These are phyloP conservation scores for Frieseomelitta varia DNA, from an alignment of 1,140 invertebrate species.

Conservation along the genomic window DNA sequence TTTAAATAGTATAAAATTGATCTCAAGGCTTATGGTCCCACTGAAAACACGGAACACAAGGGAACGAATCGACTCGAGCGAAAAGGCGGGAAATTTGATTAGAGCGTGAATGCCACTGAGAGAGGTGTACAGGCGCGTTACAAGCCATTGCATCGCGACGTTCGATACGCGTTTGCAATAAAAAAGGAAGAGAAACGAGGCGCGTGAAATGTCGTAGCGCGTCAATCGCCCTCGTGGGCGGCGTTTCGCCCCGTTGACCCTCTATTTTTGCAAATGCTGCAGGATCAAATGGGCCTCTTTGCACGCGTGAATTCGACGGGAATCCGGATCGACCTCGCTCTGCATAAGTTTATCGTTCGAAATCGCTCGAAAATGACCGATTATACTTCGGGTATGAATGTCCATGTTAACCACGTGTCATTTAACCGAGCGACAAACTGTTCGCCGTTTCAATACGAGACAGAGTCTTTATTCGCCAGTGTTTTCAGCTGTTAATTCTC, in stretches of 20 bases:
- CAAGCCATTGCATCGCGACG: constrained; percentile 51
- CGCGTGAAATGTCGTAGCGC: constrained; percentile 45
- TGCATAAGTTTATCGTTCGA: constrained; percentile 53
- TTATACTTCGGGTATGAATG: constrained; percentile 27
- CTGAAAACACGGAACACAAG: not conserved
- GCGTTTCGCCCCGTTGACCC: constrained; percentile 34
- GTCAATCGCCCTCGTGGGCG: constrained; percentile 44
- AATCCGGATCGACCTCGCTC: not conserved
- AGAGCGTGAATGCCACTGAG: not conserved
- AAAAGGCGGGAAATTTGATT: not conserved
- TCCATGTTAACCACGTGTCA: not conserved
- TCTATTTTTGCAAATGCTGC: constrained; percentile 52
- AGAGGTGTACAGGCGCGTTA: not conserved
- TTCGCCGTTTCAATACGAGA: not conserved
- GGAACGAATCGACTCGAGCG: rapidly evolving
- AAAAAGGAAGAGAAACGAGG: constrained; percentile 58
- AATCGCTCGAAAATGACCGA: constrained; percentile 23
- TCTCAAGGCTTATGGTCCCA: not conserved
- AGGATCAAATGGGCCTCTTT: constrained; percentile 46
- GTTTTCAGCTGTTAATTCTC: too few species aligned
- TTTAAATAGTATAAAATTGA: not conserved
- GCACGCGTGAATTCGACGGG: constrained; percentile 21
- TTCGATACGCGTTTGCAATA: constrained; percentile 59
- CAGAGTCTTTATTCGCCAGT: not conserved
- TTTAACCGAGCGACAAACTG: not conserved